These are phyloP conservation scores for Charanyca ferruginea DNA, from an alignment of 2,888 invertebrate species.

Conservation along the genomic window DNA sequence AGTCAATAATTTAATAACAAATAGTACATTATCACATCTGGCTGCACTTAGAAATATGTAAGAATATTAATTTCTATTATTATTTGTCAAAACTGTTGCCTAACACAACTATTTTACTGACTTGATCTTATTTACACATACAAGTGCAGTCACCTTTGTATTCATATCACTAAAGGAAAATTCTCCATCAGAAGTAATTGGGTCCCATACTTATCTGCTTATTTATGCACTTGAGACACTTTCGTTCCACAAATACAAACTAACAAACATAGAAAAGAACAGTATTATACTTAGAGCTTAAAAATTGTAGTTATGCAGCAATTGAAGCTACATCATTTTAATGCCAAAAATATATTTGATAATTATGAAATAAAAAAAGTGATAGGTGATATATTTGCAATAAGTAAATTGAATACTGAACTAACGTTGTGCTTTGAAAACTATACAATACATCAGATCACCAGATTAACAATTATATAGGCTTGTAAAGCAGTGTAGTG, in stretches of 20 bases:
- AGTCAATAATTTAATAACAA: constrained; percentile 65
- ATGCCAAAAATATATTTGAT: constrained; percentile 25
- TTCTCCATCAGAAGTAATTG: constrained; percentile 34
- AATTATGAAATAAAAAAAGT: not conserved
- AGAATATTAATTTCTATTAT: constrained; percentile 47
- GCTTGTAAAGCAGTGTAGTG: constrained; percentile 99
- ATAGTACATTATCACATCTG: constrained; percentile 64
- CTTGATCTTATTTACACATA: constrained; percentile 45
- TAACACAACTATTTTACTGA: constrained; percentile 36
- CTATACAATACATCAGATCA: constrained; percentile 40
- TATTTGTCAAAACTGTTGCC: constrained; percentile 46
- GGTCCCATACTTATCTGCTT: constrained; percentile 30
- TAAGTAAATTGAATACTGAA: constrained; percentile 46
- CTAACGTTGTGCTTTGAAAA: constrained; percentile 42
- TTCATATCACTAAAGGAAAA: constrained; percentile 47
- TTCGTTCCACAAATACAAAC: constrained; percentile 30
- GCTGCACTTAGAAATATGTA: constrained; percentile 58
- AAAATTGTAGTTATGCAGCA: constrained; percentile 6
- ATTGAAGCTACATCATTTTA: constrained; percentile 19
- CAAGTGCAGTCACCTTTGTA: constrained; percentile 41
- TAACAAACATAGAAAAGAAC: constrained; percentile 35
- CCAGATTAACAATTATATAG: constrained; percentile 92
- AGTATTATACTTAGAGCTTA: constrained; percentile 31
- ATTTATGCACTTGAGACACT: constrained; percentile 34
- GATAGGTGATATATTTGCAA: constrained; percentile 15